Evolutionary conservation across 2,797 vertebrate species (phyloP), one percentile per base, ranked within the genome.

Genomic region (Cryptoprocta ferox): DNA sequence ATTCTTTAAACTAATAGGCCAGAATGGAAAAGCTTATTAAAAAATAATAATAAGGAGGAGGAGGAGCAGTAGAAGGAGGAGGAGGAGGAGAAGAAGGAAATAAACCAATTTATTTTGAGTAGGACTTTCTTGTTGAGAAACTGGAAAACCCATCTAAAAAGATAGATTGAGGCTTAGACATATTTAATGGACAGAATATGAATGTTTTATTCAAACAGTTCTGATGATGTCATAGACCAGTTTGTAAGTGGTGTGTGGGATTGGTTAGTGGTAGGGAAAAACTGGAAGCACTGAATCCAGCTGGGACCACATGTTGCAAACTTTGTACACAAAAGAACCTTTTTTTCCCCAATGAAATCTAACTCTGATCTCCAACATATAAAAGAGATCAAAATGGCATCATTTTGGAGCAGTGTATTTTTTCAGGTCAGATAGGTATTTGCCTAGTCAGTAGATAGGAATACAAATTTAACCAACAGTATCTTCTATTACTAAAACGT

Each of bases 291-390:
- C 3, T 26, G 88, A 91, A 50, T 80, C 19, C 30, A 85, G 66
- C 13, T 12, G 37, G 13, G 9, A 37, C 4, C 35, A 2, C 81
- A 26, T 7, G 2, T 71, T 92, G 61, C 5, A 63, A 37, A 80
- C 9, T 11, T 71, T 94, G 81, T 82, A 83, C 21, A 37, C 18
- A 26, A 73, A 26, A 63, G 48, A 70, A 21, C 42, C 9, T 59
- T 59, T 75, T 86, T 73, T 80, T 21, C 89, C 75, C 68, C 87
- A 84, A 73, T 84, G 26, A 71, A 84, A 95, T 88, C 30, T 82
- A 63, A 68, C 19, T 42, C n/a, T 89, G 63, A 84, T 56, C 16
- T 37, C 53, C 1, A 15, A 37, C 14, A 35, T 56, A 39, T 32
- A 35, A 89, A 94, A 21, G 9, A 75, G 30, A 76, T 61, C 39